Conservation (phyloP, 2,888 invertebrate genomes). For the Oscheius onirici region DNA sequence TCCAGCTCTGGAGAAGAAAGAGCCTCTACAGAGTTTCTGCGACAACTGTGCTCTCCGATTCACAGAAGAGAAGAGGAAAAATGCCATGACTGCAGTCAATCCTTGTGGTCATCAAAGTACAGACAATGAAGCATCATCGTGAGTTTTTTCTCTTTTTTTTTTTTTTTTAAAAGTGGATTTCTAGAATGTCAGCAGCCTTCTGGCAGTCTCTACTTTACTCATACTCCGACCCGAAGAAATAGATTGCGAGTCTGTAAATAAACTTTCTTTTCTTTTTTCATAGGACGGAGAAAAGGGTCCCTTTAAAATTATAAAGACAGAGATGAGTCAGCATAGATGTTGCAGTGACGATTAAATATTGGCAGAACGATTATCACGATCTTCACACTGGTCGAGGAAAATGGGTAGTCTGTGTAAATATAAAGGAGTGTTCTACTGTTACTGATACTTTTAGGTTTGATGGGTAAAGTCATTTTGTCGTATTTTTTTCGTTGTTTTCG, state of each 20-base stretch:
- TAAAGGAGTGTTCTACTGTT: too few relatives aligned
- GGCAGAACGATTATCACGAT: conserved; percentile 16
- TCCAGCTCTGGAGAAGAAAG: not conserved
- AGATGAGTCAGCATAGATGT: not conserved
- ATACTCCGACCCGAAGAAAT: not conserved
- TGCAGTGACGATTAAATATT: conserved; percentile 10
- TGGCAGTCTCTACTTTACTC: conserved; percentile 1
- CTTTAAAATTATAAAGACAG: too few relatives aligned
- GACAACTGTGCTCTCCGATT: conserved; percentile 1
- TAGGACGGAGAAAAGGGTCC: not conserved
- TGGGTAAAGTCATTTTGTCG: too few relatives aligned
- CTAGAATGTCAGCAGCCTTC: conserved; percentile 10
- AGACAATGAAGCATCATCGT: not conserved
- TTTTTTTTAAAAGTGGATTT: not conserved
- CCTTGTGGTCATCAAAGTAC: not conserved
- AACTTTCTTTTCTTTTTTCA: not conserved
- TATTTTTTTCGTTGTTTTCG: too few relatives aligned
- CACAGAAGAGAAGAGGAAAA: conserved; percentile 5
- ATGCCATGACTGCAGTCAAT: not conserved
- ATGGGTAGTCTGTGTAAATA: too few relatives aligned
- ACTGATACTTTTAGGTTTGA: too few relatives aligned
- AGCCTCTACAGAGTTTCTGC: not conserved
- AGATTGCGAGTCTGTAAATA: not conserved
- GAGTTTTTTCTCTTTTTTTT: not conserved
- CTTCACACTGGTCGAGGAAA: not conserved